Conservation (phyloP, 2,797 vertebrate species). For the Lateolabrax maculatus region DNA sequence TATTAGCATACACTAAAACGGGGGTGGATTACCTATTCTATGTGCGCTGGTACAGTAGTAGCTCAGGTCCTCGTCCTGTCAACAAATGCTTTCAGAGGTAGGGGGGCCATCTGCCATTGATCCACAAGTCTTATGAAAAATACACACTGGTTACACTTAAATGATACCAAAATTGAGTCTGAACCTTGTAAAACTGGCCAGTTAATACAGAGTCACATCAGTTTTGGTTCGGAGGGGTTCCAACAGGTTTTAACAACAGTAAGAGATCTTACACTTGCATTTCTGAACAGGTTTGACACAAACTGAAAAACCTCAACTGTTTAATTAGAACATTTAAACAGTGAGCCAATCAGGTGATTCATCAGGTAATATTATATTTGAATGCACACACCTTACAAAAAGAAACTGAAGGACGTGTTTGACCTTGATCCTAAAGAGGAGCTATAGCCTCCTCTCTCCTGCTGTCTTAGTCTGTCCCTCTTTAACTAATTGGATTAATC, state of each 20-base stretch:
- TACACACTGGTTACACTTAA: neutral
- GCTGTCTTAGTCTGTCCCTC: slow-evolving; percentile 65
- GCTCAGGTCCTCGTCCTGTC: neutral
- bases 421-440: slow-evolving; percentile 59
- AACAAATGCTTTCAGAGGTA: neutral
- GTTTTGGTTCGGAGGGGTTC: neutral
- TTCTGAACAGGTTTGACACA: neutral
- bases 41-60: neutral
- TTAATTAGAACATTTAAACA: neutral
- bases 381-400: neutral
- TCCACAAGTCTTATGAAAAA: neutral
- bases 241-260: neutral
- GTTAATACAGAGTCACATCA: neutral
- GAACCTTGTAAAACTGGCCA: neutral
- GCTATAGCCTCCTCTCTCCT: slow-evolving; percentile 35
- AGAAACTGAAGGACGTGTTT: slow-evolving; percentile 14
- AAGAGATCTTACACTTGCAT: neutral
- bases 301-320: neutral
- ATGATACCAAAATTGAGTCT: neutral
- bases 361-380: neutral
- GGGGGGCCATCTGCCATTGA: neutral
- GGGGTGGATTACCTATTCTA: neutral
- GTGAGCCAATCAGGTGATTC: neutral
- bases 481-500: slow-evolving; percentile 82
- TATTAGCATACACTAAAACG: neutral